Conservation (phyloP, 2,888 invertebrate species). For the Camptogramma bilineatum region DNA sequence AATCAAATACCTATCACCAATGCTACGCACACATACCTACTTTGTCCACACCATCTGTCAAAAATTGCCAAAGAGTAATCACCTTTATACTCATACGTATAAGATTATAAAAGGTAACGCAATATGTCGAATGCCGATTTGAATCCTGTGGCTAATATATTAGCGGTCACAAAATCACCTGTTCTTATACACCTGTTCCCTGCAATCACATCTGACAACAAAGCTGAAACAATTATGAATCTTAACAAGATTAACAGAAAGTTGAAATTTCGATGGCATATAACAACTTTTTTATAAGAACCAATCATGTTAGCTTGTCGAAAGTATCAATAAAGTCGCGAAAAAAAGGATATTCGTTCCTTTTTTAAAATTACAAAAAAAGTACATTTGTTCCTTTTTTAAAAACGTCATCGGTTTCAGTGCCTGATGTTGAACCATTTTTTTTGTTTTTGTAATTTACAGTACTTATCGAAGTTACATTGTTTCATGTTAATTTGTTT, state of each 20-base stretch:
- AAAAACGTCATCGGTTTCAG: constrained; percentile 38
- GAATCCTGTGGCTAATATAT: constrained; percentile 77
- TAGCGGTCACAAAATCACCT: constrained; percentile 82
- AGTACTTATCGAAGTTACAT: constrained; percentile 1
- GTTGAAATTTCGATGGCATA: constrained; percentile 37
- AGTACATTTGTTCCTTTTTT: constrained; percentile 62
- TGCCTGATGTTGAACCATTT: constrained; percentile 12
- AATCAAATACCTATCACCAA: constrained; percentile 58
- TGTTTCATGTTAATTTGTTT: constrained; percentile 19
- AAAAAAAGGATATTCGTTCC: constrained; percentile 54
- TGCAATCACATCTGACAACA: constrained; percentile 79
- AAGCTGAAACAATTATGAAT: constrained; percentile 47
- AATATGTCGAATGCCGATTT: constrained; percentile 76
- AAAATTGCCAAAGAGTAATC: constrained; percentile 39
- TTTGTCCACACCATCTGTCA: constrained; percentile 62
- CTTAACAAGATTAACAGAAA: constrained; percentile 25
- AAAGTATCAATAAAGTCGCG: constrained; percentile 59
- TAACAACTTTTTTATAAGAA: constrained; percentile 49
- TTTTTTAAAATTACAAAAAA: constrained; percentile 58
- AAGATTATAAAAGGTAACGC: constrained; percentile 59
- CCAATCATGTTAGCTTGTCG: constrained; percentile 61
- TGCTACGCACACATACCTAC: constrained; percentile 52
- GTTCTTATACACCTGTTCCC: constrained; percentile 80
- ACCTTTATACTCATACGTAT: constrained; percentile 30
- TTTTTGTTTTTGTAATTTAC: constrained; percentile 3